These are phyloP conservation scores for Cyrtorhinus lividipennis DNA, from an alignment of 1,140 invertebrate genomes.

Conservation along the genomic window DNA sequence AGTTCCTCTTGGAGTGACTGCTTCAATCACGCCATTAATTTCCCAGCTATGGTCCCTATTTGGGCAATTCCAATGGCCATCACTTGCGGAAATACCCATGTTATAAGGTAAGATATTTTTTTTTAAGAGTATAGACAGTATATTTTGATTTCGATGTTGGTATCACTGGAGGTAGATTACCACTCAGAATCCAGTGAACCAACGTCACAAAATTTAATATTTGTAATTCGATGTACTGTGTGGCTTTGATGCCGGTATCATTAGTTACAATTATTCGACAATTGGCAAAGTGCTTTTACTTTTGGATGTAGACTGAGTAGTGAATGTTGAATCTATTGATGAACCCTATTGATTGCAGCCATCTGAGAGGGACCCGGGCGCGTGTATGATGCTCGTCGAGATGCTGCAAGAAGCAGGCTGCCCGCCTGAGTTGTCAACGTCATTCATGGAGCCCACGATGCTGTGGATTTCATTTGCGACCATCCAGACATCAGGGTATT, in stretches of 20 bases:
- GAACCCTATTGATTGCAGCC: too few relatives aligned
- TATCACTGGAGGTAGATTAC: too few relatives aligned
- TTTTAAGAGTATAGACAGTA: too few relatives aligned
- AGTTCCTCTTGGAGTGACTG: slow-evolving; percentile 75
- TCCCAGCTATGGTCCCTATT: slow-evolving; percentile 98
- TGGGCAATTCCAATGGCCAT: slow-evolving; percentile 97
- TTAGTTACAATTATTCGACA: too few relatives aligned
- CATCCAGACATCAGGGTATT: slow-evolving; percentile 92
- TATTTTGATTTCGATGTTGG: too few relatives aligned
- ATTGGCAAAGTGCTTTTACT: too few relatives aligned
- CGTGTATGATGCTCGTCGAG: slow-evolving; percentile 86
- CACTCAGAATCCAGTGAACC: too few relatives aligned
- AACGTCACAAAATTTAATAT: too few relatives aligned
- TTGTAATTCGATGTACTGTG: too few relatives aligned
- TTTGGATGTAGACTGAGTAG: too few relatives aligned
- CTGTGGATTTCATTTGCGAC: slow-evolving; percentile 96
- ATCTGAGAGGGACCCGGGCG: slow-evolving; percentile 93
- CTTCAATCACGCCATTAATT: slow-evolving; percentile 86
- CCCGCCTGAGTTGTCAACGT: slow-evolving; percentile 86
- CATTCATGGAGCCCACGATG: slow-evolving; percentile 85
- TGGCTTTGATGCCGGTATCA: too few relatives aligned
- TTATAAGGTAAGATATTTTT: slow-evolving; percentile 48
- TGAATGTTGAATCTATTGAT: too few relatives aligned
- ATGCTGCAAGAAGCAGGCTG: slow-evolving; percentile 79
- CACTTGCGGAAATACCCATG: slow-evolving; percentile 70